Conservation (phyloP, 2,113 vertebrate genomes). For the Crotalus helleri region DNA sequence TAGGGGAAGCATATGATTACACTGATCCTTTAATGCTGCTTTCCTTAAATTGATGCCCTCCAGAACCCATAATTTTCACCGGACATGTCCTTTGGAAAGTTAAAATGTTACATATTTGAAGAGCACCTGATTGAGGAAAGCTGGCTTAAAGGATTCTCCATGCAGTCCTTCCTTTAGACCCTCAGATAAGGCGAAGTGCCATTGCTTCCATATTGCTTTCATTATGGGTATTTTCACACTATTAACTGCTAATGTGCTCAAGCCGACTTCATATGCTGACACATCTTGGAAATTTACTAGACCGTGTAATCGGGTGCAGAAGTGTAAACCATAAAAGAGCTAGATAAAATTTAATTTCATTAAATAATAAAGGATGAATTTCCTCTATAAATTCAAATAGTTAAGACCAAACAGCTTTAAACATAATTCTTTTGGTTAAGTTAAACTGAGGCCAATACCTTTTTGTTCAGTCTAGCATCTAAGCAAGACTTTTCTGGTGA, state of each 20-base stretch:
- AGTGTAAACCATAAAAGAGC: neutral
- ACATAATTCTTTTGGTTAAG: neutral
- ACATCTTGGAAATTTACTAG: neutral
- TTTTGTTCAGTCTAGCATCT: neutral
- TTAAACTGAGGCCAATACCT: no score
- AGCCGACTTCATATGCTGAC: neutral
- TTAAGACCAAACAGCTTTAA: neutral
- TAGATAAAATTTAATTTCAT: neutral
- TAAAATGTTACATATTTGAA: neutral
- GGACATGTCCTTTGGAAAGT: neutral
- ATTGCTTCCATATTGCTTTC: neutral
- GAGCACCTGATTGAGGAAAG: neutral
- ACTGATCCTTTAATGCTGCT: neutral
- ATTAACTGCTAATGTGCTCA: neutral
- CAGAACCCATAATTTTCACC: neutral
- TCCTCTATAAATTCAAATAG: neutral
- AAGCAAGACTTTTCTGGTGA: no score
- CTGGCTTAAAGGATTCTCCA: neutral
- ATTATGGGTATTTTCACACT: neutral
- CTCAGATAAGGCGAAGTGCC: neutral
- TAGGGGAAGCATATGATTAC: neutral
- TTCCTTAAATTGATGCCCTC: neutral
- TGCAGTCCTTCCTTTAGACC: neutral
- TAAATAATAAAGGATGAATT: neutral
- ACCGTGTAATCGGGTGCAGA: neutral